These are phyloP conservation scores for Semaprochilodus insignis DNA, from an alignment of 2,797 vertebrate genomes.

Conservation along the genomic window DNA sequence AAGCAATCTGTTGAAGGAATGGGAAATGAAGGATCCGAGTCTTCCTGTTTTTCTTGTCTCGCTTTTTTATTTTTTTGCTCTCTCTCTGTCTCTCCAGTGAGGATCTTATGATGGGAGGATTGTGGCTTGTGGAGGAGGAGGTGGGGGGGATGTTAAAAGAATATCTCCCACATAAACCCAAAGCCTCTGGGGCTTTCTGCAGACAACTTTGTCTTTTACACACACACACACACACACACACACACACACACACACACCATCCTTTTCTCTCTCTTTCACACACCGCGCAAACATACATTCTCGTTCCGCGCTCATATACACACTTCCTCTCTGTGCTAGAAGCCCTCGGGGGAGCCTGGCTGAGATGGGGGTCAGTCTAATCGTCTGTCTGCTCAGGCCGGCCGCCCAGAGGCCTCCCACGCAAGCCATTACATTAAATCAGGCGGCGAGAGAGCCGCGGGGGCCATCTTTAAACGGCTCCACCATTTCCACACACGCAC, in stretches of 20 bases:
- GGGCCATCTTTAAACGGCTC: slow-evolving; percentile 60
- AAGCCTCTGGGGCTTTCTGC: slow-evolving; percentile 48
- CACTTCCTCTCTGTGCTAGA: neutral
- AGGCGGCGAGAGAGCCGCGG: slow-evolving; percentile 43
- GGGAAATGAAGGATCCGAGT: slow-evolving; percentile 72
- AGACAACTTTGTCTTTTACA: slow-evolving; percentile 39
- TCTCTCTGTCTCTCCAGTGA: slow-evolving; percentile 29
- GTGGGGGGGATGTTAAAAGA: slow-evolving; percentile 51
- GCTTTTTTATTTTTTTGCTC: neutral
- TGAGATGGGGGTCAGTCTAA: slow-evolving; percentile 57
- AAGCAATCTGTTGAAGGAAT: slow-evolving; percentile 72
- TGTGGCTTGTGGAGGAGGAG: slow-evolving; percentile 52
- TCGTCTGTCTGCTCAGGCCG: slow-evolving; percentile 52
- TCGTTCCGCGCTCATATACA: slow-evolving; percentile 7
- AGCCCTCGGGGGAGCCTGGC: slow-evolving; percentile 43
- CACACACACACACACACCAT: slow-evolving; percentile 25
- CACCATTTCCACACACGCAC: slow-evolving; percentile 41
- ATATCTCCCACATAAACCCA: slow-evolving; percentile 60
- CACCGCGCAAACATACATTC: slow-evolving; percentile 12
- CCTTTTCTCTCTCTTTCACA: slow-evolving; percentile 21
- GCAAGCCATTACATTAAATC: slow-evolving; percentile 60
- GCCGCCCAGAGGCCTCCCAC: slow-evolving; percentile 49
- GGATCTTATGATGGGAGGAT: slow-evolving; percentile 66
- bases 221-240: slow-evolving; percentile 25
- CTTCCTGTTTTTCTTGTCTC: slow-evolving; percentile 72